Base-by-base conservation (phyloP, 2,797 vertebrate species). In the Ambastaia sidthimunki region DNA sequence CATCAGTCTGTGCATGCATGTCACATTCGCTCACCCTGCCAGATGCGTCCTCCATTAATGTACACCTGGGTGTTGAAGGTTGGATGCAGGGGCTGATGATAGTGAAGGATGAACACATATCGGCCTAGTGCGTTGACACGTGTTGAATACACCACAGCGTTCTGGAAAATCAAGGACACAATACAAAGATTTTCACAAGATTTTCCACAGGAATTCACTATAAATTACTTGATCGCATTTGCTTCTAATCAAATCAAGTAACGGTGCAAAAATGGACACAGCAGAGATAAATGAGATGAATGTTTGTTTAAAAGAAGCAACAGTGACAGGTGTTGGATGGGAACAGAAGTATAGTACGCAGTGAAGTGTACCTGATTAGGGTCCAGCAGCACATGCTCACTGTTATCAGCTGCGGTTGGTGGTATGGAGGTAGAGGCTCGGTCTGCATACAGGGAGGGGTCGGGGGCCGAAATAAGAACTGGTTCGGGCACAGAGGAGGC, bases 41-140 rank as follows among this genome's bases (percentile, higher is more conserved):
- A 99, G 90, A 98, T 88, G 0, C 94, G 94, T 11, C 97, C 98
- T 0, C 94, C 95, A 0, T 92, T 96, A 79, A 99, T 87, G 54
- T 95, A 93, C 34, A 98, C 94, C 84, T 98, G 96, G 52, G 97
- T 80, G 0, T 93, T 85, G 82, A 95, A 99, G 72, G 92, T 88
- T 41, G 96, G 94, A 74, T 97, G 94, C 31, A 89, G 87, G 0
- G 97, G 98, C 89, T 99, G 98, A 90, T 97, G 98, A 73, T 95
- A 94, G 52, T 99, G 97, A 1, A 98, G 90, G 84, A 99, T 91
- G 90, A 99, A 96, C 83, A 96, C 96, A 0, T 98, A 98, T 7
- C 95, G 96, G 0, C 97, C 97, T 82, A 96, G 90, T 0, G 87
- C 16, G 3, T 95, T 95, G 76, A 98, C 93, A 0, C 82, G 94